Evolutionary conservation across 2,113 vertebrate species (phyloP).

Genomic region (Dicrurus megarhynchus): DNA sequence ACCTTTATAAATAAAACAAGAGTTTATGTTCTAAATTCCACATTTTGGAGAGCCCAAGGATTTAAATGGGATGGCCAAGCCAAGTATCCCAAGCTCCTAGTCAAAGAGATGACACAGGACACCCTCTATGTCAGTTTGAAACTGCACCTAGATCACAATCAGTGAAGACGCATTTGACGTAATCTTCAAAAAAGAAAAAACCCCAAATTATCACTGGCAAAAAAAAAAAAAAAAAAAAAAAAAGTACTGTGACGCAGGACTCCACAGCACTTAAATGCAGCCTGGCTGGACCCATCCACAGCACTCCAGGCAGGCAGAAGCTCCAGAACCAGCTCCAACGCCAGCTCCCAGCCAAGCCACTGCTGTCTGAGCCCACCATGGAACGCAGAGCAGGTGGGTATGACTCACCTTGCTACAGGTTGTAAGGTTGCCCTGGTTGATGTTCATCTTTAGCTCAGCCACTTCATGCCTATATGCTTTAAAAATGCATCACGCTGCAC

Average conservation of each 20-base stretch:
- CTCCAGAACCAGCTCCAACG: neutral
- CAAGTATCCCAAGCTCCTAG: neutral
- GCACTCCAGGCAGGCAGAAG: neutral
- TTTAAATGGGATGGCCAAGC: neutral
- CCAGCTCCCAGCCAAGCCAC: neutral
- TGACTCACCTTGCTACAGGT: fast-evolving
- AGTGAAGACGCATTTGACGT: neutral
- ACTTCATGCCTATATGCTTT: neutral
- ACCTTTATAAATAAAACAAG: neutral
- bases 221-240: neutral
- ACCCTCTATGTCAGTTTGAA: neutral
- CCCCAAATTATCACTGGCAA: neutral
- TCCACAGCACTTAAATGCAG: neutral
- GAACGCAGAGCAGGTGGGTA: neutral
- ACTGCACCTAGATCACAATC: constrained; percentile 32
- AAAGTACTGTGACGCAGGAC: neutral
- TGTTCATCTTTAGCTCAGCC: neutral
- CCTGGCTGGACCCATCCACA: neutral
- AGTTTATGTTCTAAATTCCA: neutral
- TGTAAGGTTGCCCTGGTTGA: neutral
- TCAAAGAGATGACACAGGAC: neutral
- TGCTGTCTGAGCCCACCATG: neutral
- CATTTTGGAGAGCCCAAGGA: neutral
- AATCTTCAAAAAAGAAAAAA: neutral
- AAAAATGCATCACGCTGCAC: neutral